Evolutionary conservation across 2,113 vertebrate genomes (phyloP).

Genomic region (Poecilia latipinna): DNA sequence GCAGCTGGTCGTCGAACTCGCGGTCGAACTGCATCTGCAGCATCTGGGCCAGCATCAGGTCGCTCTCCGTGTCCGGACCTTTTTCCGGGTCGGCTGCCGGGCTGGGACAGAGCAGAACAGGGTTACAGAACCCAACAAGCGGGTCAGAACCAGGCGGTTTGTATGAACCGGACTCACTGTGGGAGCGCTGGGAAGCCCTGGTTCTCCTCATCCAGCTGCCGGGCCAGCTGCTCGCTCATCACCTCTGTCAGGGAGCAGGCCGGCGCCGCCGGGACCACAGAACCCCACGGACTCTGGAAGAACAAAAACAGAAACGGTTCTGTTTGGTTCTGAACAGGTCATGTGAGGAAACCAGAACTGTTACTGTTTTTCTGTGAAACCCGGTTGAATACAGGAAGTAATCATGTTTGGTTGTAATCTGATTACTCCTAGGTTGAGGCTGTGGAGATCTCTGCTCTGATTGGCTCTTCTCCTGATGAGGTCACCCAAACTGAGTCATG

Average conservation of each 20-base stretch:
- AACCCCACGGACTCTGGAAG: constrained; percentile 91
- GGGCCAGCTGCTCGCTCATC: constrained; percentile 96
- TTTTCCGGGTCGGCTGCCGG: constrained; percentile 80
- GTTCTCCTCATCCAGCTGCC: constrained; percentile 89
- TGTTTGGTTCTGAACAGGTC: not conserved
- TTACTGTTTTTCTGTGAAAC: not conserved
- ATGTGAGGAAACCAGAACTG: too few relatives aligned
- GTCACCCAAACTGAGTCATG: not conserved
- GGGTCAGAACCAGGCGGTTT: too few relatives aligned
- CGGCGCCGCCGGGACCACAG: constrained; percentile 66
- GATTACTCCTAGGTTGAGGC: not conserved
- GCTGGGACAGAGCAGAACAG: constrained; percentile 60
- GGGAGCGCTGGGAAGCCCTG: constrained; percentile 71
- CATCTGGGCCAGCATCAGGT: constrained; percentile 96
- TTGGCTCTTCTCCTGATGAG: not conserved
- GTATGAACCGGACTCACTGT: constrained; percentile 70
- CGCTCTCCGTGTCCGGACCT: constrained; percentile 87
- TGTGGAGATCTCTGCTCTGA: not conserved
- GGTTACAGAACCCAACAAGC: not conserved
- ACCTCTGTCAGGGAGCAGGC: constrained; percentile 92
- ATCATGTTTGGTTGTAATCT: not conserved
- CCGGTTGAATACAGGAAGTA: too few relatives aligned
- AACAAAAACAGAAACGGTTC: rapidly evolving
- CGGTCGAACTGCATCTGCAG: constrained; percentile 97
- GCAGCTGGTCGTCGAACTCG: constrained; percentile 95